Evolutionary conservation across 2,113 vertebrate species (phyloP).

Genomic region (Gracilinanus agilis): DNA sequence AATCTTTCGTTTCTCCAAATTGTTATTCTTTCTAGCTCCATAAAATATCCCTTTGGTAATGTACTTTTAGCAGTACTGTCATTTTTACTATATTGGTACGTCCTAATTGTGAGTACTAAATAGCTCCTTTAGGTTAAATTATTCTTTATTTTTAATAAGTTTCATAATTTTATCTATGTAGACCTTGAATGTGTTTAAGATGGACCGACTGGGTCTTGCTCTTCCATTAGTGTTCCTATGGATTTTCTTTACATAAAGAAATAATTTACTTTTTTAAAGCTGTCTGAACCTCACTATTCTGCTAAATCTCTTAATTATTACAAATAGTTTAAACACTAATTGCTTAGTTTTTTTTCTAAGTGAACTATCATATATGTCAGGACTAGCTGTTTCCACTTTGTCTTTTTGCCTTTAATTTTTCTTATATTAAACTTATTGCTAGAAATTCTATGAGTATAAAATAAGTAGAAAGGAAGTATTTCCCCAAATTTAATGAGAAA

Average conservation of each 20-base stretch:
- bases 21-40: neutral
- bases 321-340: neutral
- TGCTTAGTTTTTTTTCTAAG: neutral
- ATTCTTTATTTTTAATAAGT: neutral
- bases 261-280: neutral
- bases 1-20: too few relatives aligned
- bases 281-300: neutral
- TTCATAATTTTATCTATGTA: neutral
- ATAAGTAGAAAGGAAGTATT: neutral
- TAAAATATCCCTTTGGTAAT: too few relatives aligned
- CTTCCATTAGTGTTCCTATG: neutral
- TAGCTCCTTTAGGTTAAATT: neutral
- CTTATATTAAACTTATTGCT: neutral
- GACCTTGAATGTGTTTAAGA: neutral
- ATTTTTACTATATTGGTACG: neutral
- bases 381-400: neutral
- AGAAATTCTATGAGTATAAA: neutral
- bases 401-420: neutral
- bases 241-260: too few relatives aligned
- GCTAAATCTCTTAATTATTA: neutral
- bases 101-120: neutral
- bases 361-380: neutral
- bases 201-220: neutral
- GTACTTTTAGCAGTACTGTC: neutral
- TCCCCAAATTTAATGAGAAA: neutral